Evolutionary conservation across 2,797 vertebrate genomes (phyloP).

Genomic region (Enteromius afrohamiltoni): DNA sequence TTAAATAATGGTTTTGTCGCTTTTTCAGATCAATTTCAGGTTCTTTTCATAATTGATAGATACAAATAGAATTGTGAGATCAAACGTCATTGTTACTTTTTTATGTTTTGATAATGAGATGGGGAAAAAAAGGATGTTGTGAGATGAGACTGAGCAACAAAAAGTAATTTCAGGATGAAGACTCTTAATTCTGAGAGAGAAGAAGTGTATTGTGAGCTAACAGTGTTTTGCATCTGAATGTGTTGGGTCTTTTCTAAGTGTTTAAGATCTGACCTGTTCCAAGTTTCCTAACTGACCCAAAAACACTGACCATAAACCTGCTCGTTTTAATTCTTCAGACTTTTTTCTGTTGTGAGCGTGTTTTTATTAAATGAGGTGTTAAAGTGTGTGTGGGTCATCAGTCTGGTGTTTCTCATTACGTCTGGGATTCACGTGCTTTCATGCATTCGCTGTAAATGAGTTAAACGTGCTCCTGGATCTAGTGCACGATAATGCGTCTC

Average conservation of each 20-base stretch:
- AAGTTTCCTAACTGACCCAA: too few relatives aligned
- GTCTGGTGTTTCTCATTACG: constrained; percentile 52
- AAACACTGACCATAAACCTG: too few relatives aligned
- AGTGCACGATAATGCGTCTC: not conserved
- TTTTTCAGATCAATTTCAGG: not conserved
- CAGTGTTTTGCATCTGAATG: not conserved
- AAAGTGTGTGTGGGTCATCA: not conserved
- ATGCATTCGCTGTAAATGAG: constrained; percentile 64
- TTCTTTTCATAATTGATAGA: not conserved
- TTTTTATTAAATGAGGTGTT: not conserved
- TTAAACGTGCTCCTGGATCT: constrained; percentile 36
- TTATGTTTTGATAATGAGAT: not conserved
- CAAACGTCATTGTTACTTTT: not conserved
- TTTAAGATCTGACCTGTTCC: not conserved
- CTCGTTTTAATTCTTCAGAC: not conserved
- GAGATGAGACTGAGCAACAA: not conserved
- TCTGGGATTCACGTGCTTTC: constrained; percentile 60
- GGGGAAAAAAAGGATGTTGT: not conserved
- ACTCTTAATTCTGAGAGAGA: not conserved
- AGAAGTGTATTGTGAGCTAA: not conserved
- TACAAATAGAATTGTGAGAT: not conserved
- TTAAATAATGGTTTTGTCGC: not conserved
- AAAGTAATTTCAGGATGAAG: not conserved
- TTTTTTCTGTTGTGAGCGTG: not conserved
- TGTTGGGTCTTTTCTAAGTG: too few relatives aligned